Conservation (phyloP, 2,888 invertebrate genomes). For the Lacanobia oleracea region DNA sequence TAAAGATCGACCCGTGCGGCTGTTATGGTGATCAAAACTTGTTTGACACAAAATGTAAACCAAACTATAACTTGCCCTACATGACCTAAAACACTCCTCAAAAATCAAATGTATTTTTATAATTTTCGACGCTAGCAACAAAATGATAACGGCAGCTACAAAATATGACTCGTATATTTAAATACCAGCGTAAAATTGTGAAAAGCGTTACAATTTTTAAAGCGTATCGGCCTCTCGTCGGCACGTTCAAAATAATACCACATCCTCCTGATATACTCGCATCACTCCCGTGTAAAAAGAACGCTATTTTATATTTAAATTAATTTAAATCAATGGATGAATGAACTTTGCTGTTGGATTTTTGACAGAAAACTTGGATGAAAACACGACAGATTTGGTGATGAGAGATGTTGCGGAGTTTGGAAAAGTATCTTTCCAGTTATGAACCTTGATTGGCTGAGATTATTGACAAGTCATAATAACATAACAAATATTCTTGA, state of each 20-base stretch:
- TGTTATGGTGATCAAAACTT: not conserved
- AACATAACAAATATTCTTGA: too few relatives aligned
- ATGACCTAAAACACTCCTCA: not conserved
- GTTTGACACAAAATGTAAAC: not conserved
- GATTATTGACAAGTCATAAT: too few relatives aligned
- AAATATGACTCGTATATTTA: slow-evolving; percentile 15
- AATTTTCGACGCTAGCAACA: not conserved
- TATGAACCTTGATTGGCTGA: too few relatives aligned
- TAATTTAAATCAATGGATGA: slow-evolving; percentile 22
- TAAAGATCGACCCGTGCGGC: too few relatives aligned
- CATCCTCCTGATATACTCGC: slow-evolving; percentile 4
- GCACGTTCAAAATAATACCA: slow-evolving; percentile 26
- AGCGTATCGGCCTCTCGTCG: slow-evolving; percentile 16
- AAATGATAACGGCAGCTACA: not conserved
- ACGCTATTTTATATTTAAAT: slow-evolving; percentile 25
- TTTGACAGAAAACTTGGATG: slow-evolving; percentile 4
- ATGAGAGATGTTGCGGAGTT: not conserved
- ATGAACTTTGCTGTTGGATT: slow-evolving; percentile 2
- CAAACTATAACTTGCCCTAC: not conserved
- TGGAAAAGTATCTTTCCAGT: too few relatives aligned
- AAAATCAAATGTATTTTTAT: not conserved
- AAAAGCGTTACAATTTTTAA: slow-evolving; percentile 35
- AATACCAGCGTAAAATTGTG: slow-evolving; percentile 16
- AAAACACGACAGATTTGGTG: not conserved
- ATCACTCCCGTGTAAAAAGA: not conserved